Evolutionary conservation across 2,113 vertebrate species (phyloP).

Genomic region (Athene cunicularia): DNA sequence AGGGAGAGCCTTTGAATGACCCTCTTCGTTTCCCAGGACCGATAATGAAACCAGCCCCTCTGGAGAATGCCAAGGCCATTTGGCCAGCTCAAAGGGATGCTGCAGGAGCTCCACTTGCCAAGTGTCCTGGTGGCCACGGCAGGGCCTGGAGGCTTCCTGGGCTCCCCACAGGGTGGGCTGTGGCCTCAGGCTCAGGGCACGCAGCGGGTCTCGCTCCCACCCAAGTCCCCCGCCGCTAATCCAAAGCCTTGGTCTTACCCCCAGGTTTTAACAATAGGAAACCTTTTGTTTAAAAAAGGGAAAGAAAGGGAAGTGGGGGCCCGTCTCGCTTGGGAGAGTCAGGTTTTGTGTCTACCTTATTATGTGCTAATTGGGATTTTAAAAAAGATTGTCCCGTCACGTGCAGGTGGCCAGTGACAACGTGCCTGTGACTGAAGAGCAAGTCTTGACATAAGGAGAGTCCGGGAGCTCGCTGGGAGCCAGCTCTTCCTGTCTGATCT

Average conservation of each 20-base stretch:
- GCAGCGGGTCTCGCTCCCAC: accelerated
- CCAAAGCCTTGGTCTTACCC: neutral
- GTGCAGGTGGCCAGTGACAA: slow-evolving; percentile 18
- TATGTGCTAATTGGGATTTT: slow-evolving; percentile 47
- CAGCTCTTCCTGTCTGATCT: neutral
- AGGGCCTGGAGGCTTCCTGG: neutral
- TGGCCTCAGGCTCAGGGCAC: neutral
- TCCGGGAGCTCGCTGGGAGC: neutral
- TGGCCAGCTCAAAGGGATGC: neutral
- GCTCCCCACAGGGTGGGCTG: neutral
- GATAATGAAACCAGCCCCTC: neutral
- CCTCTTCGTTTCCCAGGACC: neutral
- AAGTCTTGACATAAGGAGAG: neutral
- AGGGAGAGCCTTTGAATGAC: neutral
- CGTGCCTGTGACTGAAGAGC: neutral
- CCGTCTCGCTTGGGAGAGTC: neutral
- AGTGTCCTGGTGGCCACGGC: accelerated
- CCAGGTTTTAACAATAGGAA: neutral
- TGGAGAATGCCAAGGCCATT: neutral
- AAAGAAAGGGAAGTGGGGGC: neutral
- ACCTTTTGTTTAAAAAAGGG: neutral
- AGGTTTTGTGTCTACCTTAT: neutral
- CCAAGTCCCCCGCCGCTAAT: too few relatives aligned
- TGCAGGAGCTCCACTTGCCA: neutral
- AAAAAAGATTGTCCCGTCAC: neutral